Base-by-base conservation (phyloP, 2,888 invertebrate genomes). In the Chloroclystis v-ata region DNA sequence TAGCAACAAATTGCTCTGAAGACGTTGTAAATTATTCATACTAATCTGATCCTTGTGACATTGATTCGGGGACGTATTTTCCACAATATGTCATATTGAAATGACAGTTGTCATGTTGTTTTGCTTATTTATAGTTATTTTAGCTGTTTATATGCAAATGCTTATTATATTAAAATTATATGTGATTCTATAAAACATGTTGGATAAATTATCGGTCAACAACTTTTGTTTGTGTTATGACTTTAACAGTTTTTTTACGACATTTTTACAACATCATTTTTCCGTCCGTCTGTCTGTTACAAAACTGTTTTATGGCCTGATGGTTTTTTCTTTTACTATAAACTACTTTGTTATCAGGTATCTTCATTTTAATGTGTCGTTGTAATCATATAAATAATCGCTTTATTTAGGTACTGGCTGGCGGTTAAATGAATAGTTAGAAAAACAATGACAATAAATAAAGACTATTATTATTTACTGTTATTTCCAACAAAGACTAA, bases 61-160 rank as follows among this genome's bases (percentile, higher is more conserved):
- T 42, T 50, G 45, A 48, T 46, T 45, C 13, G 37, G 37, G 43
- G 33, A 46, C 52, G 52, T 54, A 47, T 56, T 60, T 57, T 56
- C 57, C 50, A 49, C 39, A 45, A 49, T 59, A 59, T 51, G 55
- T 60, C 58, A 59, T 16, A 25, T 38, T 14, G 37, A 48, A 52
- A 48, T 58, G 63, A 57, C 59, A 59, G 32, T 57, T 54, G 50
- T 59, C 52, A 56, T 55, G 49, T 59, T 49, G 55, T 54, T 45
- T 41, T 9, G 37, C 42, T 50, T 59, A 57, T 61, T 61, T 60
- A 58, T 54, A 48, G 50, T 56, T 54, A 51, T 53, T 43, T 54
- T 52, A 43, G 32, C 28, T 25, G 41, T 48, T 42, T 43, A 28
- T 38, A 47, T 49, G 39, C 12, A 46, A 43, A 42, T 39, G 46